phyloP scores from a whole-genome alignment of 1,140 invertebrate genomes.

The Brachionus koreanus region DNA sequence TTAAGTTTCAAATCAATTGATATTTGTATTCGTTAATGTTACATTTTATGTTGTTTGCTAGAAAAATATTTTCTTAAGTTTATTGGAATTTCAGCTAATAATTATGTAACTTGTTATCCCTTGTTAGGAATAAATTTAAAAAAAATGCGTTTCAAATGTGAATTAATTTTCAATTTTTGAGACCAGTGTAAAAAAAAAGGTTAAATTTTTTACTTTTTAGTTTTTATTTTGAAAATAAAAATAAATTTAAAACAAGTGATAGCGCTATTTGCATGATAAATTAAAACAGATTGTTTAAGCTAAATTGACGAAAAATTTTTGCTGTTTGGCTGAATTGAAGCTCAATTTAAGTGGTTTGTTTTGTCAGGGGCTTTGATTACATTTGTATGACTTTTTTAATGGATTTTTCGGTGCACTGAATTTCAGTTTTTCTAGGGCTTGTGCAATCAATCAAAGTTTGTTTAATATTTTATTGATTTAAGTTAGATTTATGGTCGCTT shows the following conservation, averaged over 20 bases:
- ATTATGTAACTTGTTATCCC: not conserved
- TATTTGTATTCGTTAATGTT: conserved; percentile 10
- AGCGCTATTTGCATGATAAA: too few relatives aligned
- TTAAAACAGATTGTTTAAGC: too few relatives aligned
- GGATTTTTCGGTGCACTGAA: not conserved
- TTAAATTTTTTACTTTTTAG: too few relatives aligned
- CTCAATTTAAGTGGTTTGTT: too few relatives aligned
- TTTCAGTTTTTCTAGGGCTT: not conserved
- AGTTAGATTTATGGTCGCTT: not conserved
- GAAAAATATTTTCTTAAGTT: conserved; percentile 4
- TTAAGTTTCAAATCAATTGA: conserved; percentile 1
- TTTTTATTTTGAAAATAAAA: too few relatives aligned
- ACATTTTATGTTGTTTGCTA: not conserved
- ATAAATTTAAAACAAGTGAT: too few relatives aligned
- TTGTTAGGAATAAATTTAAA: not conserved
- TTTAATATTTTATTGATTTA: not conserved
- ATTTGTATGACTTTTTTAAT: not conserved
- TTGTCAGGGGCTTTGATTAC: too few relatives aligned
- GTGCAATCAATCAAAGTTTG: not conserved
- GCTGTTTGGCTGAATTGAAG: too few relatives aligned
- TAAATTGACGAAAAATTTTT: too few relatives aligned
- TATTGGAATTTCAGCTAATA: not conserved
- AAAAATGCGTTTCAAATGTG: not conserved
- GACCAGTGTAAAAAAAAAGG: too few relatives aligned
- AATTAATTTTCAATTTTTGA: not conserved